Conservation (phyloP, 2,888 invertebrate genomes). For the Danaus chrysippus region DNA sequence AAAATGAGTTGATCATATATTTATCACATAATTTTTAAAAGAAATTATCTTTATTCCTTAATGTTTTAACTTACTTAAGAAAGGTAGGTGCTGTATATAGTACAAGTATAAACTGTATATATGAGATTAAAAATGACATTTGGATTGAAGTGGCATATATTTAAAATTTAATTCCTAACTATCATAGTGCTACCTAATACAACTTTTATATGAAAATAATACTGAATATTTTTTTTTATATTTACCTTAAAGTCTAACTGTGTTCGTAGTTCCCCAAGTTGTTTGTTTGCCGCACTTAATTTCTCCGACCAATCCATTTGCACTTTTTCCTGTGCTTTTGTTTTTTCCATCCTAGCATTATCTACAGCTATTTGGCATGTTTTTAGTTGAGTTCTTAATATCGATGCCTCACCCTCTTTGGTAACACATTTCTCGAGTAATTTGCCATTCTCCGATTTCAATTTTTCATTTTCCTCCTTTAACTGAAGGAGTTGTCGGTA, state of each 20-base stretch:
- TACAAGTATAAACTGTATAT: too few relatives aligned
- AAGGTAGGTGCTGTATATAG: too few relatives aligned
- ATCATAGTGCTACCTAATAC: too few relatives aligned
- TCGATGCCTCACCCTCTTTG: conserved; percentile 79
- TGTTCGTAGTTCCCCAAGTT: conserved; percentile 67
- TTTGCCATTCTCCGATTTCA: conserved; percentile 68
- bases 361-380: conserved; percentile 65
- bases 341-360: conserved; percentile 63
- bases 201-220: too few relatives aligned
- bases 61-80: neutral
- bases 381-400: conserved; percentile 75
- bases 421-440: conserved; percentile 72
- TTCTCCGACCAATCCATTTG: conserved; percentile 76
- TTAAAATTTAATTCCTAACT: too few relatives aligned
- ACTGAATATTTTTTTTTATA: too few relatives aligned
- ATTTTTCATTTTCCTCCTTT: conserved; percentile 63
- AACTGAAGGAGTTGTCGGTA: conserved; percentile 57
- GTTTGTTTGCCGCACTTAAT: conserved; percentile 54
- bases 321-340: conserved; percentile 65
- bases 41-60: neutral
- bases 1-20: too few relatives aligned
- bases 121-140: too few relatives aligned
- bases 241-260: conserved; percentile 79
- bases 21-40: neutral
- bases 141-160: too few relatives aligned